Percentiles rank a stretch among this genome's conserved stretches.
Evolutionary conservation across 1,140 invertebrate genomes (phyloP).

Genomic region (Caenorhabditis inopinata): DNA sequence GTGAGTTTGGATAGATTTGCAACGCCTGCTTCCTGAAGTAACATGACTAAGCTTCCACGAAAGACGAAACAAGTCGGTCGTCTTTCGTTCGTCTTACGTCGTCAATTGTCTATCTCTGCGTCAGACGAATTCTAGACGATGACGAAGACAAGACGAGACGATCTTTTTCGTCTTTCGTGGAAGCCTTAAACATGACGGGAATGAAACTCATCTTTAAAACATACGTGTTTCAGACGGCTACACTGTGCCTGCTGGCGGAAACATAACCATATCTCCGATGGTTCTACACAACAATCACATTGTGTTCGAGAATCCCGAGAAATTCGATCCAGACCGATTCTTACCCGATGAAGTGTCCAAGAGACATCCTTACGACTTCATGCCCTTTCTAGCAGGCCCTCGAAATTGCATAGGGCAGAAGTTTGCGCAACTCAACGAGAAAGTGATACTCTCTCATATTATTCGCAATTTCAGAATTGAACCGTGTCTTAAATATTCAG

Average conservation of each 20-base stretch:
- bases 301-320: not conserved
- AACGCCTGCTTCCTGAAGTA: too few relatives aligned
- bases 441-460: slow-evolving; percentile 41
- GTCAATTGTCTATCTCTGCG: too few relatives aligned
- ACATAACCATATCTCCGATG: slow-evolving; percentile 25
- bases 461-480: slow-evolving; percentile 37
- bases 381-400: slow-evolving; percentile 43
- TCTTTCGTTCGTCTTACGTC: too few relatives aligned
- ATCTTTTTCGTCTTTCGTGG: too few relatives aligned
- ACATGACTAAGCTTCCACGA: too few relatives aligned
- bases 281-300: slow-evolving; percentile 32
- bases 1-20: not conserved
- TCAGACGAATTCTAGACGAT: too few relatives aligned
- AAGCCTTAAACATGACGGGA: too few relatives aligned
- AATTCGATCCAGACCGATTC: slow-evolving; percentile 41
- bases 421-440: slow-evolving; percentile 45
- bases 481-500: not conserved
- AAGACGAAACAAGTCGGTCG: too few relatives aligned
- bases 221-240: slow-evolving; percentile 39
- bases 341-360: slow-evolving; percentile 36
- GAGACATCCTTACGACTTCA: slow-evolving; percentile 37
- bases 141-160: too few relatives aligned
- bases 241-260: not conserved
- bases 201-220: too few relatives aligned
- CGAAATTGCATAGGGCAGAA: slow-evolving; percentile 48